Percentiles rank a stretch among this genome's conserved stretches.
Evolutionary conservation across 1,140 invertebrate genomes (phyloP).

Genomic region (Spodoptera frugiperda): DNA sequence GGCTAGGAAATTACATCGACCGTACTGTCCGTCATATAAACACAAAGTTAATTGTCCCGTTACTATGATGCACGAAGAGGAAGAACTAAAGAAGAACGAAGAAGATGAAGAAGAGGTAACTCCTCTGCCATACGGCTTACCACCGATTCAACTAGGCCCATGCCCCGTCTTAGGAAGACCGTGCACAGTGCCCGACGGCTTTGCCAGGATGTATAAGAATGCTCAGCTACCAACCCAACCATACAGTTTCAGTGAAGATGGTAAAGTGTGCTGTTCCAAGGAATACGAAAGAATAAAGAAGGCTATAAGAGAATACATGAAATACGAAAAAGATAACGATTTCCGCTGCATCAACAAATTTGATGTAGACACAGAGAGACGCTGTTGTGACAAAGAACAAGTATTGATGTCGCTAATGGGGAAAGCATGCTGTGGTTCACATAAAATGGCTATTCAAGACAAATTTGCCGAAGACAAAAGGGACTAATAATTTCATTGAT

Average conservation of each 20-base stretch:
- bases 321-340: slow-evolving; percentile 72
- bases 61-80: slow-evolving; percentile 70
- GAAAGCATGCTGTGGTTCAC: slow-evolving; percentile 73
- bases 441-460: slow-evolving; percentile 76
- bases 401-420: slow-evolving; percentile 67
- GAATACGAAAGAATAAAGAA: slow-evolving; percentile 82
- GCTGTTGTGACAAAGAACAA: slow-evolving; percentile 80
- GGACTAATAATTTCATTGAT: slow-evolving; percentile 59
- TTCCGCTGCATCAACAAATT: slow-evolving; percentile 78
- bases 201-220: slow-evolving; percentile 81
- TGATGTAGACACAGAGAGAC: slow-evolving; percentile 75
- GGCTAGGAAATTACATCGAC: slow-evolving; percentile 71
- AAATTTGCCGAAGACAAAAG: slow-evolving; percentile 68
- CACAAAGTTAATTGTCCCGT: slow-evolving; percentile 80
- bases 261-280: slow-evolving; percentile 81
- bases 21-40: slow-evolving; percentile 77
- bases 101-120: slow-evolving; percentile 77
- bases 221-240: slow-evolving; percentile 67
- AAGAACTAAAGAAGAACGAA: slow-evolving; percentile 69
- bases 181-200: slow-evolving; percentile 77
- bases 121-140: slow-evolving; percentile 76
- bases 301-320: slow-evolving; percentile 77
- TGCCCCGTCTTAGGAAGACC: slow-evolving; percentile 81
- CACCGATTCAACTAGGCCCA: slow-evolving; percentile 76
- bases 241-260: slow-evolving; percentile 76